Evolutionary conservation across 2,888 invertebrate genomes (phyloP), one percentile per base, ranked within the genome.

Genomic region (Rhodophaea formosa): DNA sequence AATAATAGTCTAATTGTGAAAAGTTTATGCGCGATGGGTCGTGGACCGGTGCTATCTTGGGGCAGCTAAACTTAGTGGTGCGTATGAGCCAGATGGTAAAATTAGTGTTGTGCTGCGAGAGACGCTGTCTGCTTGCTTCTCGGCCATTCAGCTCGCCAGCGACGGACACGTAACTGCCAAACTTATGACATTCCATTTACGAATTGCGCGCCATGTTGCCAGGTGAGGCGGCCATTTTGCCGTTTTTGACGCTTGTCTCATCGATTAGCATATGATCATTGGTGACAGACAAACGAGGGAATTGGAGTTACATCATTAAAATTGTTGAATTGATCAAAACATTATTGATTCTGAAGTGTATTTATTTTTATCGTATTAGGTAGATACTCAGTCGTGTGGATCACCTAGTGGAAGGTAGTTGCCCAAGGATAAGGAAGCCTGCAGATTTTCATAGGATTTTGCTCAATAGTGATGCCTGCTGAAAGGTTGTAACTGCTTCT

Each of bases 1-100:
- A 92, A 92, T 92, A 92, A 92, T 92, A 91, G 92, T 92, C 92
- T 92, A 92, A 92, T 92, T 92, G 90, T 90, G 92, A 91, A 90
- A 91, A 91, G 91, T 91, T 91, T 90, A 90, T 91, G 89, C 88
- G 88, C 86, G 91, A 90, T 90, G 91, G 91, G 87, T 90, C 90
- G 91, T 88, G 91, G 91, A 91, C 89, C 90, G 89, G 80, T 82
- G 90, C 91, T 91, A 91, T 92, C 92, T 92, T 89, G 90, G 88
- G 89, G 90, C 88, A 86, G 91, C 92, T 92, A 92, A 87, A 91
- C 92, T 92, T 92, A 92, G 91, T 90, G 91, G 91, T 88, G 89
- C 84, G 88, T 86, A 77, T 80, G 86, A 84, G 90, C 86, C 87
- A 88, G 90, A 88, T 87, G 88, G 90, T 91, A 89, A 90, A 90